phyloP scores from a whole-genome alignment of 2,888 invertebrate genomes.

The Ophion ellenae region DNA sequence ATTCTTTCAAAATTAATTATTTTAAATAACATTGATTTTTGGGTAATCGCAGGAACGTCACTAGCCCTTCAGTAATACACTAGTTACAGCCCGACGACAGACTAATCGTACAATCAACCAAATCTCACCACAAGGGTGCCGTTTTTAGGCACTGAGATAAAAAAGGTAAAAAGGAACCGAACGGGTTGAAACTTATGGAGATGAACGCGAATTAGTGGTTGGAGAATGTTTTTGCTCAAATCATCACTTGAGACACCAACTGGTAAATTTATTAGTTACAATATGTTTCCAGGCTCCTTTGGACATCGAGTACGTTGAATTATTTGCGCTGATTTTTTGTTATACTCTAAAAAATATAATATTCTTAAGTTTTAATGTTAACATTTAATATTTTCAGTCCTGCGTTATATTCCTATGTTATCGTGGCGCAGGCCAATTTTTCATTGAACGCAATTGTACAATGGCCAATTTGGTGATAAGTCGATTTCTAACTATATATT shows the following conservation, averaged over 20 bases:
- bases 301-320: constrained; percentile 73
- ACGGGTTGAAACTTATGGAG: background rate
- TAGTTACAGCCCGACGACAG: too few species aligned
- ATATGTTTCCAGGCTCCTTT: constrained; percentile 73
- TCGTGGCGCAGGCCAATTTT: constrained; percentile 11
- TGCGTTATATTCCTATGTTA: constrained; percentile 23
- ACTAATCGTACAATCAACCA: too few species aligned
- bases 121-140: too few species aligned
- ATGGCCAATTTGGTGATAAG: constrained; percentile 15
- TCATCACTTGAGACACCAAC: constrained; percentile 60
- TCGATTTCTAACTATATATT: constrained; percentile 26
- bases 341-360: constrained; percentile 82
- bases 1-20: too few species aligned
- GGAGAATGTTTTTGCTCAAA: constrained; percentile 30
- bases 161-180: background rate
- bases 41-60: too few species aligned
- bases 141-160: background rate
- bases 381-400: constrained; percentile 59
- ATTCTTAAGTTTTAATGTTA: constrained; percentile 72
- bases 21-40: too few species aligned
- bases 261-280: constrained; percentile 77
- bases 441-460: constrained; percentile 14
- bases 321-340: constrained; percentile 18
- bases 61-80: background rate
- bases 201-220: constrained; percentile 12